Conservation (phyloP, 2,113 vertebrate species). For the Mormyrus iriodes region DNA sequence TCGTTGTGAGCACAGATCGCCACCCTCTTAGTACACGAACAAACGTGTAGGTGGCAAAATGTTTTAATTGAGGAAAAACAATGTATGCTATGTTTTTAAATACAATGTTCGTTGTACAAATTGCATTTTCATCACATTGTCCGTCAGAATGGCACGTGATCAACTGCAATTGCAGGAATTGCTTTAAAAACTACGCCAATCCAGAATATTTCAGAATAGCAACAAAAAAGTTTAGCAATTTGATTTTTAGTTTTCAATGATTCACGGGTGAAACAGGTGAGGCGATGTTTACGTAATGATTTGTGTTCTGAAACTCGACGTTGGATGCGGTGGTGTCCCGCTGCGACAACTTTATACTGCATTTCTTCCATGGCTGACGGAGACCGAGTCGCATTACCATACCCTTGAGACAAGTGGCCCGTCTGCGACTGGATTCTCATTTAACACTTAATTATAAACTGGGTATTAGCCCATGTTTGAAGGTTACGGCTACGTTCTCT, state of each 20-base stretch:
- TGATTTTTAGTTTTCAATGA: background rate
- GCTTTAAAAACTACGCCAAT: background rate
- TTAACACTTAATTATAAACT: conserved; percentile 24
- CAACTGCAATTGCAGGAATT: background rate
- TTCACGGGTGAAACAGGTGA: background rate
- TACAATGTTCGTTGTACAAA: background rate
- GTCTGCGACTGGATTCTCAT: conserved; percentile 21
- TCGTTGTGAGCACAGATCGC: background rate
- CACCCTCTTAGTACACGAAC: background rate
- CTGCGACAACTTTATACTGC: background rate
- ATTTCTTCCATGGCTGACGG: background rate
- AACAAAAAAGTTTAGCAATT: background rate
- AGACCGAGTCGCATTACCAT: conserved; percentile 18
- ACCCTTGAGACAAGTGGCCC: conserved; percentile 24
- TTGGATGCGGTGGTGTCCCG: background rate
- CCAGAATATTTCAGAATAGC: background rate
- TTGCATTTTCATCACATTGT: background rate
- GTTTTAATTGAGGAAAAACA: background rate
- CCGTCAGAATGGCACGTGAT: background rate
- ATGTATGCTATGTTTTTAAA: background rate
- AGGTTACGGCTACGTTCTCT: background rate
- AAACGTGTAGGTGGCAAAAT: background rate
- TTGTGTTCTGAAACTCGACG: background rate
- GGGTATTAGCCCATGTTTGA: background rate
- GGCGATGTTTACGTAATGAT: background rate